A percentile compares a stretch with the other conserved stretches of the same genome.
phyloP scores from a whole-genome alignment of 2,113 vertebrate species.

The Motacilla alba region DNA sequence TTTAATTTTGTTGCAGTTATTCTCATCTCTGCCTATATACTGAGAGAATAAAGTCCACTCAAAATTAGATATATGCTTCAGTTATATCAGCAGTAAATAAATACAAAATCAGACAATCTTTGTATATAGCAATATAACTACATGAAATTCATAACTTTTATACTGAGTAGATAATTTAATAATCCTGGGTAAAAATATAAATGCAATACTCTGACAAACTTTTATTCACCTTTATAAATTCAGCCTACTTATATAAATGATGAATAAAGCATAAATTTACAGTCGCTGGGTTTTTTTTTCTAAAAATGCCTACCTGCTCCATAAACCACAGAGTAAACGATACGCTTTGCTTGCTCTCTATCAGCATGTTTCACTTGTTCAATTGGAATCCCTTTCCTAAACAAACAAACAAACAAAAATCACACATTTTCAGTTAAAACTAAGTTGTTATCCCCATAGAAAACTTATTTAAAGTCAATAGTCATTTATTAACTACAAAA shows the following conservation, averaged over 20 bases:
- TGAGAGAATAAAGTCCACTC: neutral
- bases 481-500: neutral
- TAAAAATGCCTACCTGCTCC: slow-evolving; percentile 81
- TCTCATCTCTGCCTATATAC: neutral
- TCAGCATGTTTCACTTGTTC: slow-evolving; percentile 74
- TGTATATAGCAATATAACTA: neutral
- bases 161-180: neutral
- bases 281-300: neutral
- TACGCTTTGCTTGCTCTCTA: slow-evolving; percentile 86
- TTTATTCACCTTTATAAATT: neutral
- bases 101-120: neutral
- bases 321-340: slow-evolving; percentile 88
- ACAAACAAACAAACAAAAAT: neutral
- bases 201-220: neutral
- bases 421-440: neutral
- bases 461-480: neutral
- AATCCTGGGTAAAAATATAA: neutral
- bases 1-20: neutral
- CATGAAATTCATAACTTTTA: neutral
- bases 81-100: neutral
- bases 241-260: neutral
- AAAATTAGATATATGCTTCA: neutral
- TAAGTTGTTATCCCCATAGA: neutral
- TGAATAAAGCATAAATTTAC: neutral
- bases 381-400: slow-evolving; percentile 80